These are phyloP conservation scores for Periophthalmodon schlosseri DNA, from an alignment of 2,113 vertebrate genomes.

Conservation along the genomic window DNA sequence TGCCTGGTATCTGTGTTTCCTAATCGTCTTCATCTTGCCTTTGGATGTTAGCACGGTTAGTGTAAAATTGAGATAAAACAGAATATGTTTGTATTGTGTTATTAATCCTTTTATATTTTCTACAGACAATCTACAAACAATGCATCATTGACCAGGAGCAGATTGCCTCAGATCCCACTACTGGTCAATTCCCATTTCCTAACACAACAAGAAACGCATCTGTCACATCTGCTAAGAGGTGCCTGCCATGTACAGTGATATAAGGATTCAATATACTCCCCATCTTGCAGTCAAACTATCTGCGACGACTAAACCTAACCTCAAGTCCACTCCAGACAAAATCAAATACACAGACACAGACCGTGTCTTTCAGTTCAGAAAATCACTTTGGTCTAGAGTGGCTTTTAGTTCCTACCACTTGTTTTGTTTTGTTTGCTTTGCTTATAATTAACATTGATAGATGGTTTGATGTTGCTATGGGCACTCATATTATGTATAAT, in stretches of 20 bases:
- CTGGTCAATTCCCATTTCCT: constrained; percentile 47
- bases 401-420: neutral
- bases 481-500: neutral
- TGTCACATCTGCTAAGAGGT: constrained; percentile 62
- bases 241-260: neutral
- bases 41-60: constrained; percentile 97
- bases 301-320: neutral
- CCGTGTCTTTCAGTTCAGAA: too few relatives aligned
- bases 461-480: neutral
- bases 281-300: neutral
- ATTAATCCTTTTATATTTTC: constrained; percentile 8
- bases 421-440: neutral
- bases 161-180: constrained; percentile 15
- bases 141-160: constrained; percentile 68
- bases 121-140: constrained; percentile 80
- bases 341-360: neutral
- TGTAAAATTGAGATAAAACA: neutral
- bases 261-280: neutral
- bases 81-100: neutral
- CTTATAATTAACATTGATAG: neutral
- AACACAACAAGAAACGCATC: constrained; percentile 59
- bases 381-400: neutral
- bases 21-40: constrained; percentile 95
- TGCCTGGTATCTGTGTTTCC: constrained; percentile 98
- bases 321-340: neutral